Conservation (phyloP, 2,113 vertebrate genomes). For the Phaethornis superciliosus region DNA sequence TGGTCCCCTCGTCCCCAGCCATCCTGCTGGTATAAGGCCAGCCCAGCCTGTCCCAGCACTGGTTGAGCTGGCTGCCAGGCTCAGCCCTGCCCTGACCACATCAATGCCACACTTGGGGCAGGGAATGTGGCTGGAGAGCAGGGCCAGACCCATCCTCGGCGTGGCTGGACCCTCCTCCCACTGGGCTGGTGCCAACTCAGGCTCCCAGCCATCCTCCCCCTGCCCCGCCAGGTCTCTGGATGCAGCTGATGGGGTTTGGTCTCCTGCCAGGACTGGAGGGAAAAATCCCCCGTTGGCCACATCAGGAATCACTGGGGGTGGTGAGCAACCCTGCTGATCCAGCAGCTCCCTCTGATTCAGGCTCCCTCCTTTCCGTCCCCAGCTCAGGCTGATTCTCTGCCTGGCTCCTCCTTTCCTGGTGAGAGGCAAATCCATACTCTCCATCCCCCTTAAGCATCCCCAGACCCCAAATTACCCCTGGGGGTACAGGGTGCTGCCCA, state of each 20-base stretch:
- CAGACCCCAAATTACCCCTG: neutral
- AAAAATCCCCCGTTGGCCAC: neutral
- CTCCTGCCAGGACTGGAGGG: rapidly evolving
- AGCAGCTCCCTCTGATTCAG: neutral
- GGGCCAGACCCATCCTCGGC: neutral
- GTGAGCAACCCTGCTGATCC: neutral
- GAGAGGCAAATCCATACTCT: neutral
- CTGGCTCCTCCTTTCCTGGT: neutral
- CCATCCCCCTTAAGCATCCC: neutral
- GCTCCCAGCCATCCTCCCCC: neutral
- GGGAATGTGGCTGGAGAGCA: conserved; percentile 27
- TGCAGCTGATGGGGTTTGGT: neutral
- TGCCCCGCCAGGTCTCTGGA: neutral
- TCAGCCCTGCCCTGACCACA: conserved; percentile 39
- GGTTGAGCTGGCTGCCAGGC: neutral
- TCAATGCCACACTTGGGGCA: neutral
- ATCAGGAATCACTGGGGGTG: rapidly evolving
- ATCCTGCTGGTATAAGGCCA: neutral
- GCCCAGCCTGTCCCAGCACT: neutral
- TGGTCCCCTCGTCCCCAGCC: neutral
- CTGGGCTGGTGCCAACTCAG: neutral
- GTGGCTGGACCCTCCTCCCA: neutral
- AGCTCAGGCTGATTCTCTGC: neutral
- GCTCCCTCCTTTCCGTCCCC: neutral
- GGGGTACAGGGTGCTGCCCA: neutral